These are phyloP conservation scores for Acronicta psi DNA, from an alignment of 2,888 invertebrate species.

Conservation along the genomic window DNA sequence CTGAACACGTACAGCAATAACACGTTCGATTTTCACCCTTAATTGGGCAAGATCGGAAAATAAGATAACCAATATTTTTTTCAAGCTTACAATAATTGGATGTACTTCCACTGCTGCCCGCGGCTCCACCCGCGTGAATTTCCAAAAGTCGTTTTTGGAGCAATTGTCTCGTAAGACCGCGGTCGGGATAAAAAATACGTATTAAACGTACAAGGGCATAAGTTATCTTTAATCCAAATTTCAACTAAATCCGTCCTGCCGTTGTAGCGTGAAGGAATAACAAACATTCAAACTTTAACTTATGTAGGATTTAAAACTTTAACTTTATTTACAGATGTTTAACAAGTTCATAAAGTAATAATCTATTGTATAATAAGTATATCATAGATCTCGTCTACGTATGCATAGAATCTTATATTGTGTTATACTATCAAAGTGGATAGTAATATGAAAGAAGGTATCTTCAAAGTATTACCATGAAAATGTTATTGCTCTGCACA, in stretches of 20 bases:
- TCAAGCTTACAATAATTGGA: background rate
- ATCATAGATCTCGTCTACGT: conserved; percentile 49
- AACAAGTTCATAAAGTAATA: conserved; percentile 4
- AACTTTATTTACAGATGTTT: too few relatives aligned
- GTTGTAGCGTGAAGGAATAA: too few relatives aligned
- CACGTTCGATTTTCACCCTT: background rate
- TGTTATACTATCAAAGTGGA: conserved; percentile 56
- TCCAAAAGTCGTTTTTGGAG: too few relatives aligned
- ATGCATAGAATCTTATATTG: conserved; percentile 62
- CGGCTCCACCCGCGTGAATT: too few relatives aligned
- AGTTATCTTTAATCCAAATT: too few relatives aligned
- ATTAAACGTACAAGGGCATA: too few relatives aligned
- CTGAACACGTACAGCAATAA: conserved; percentile 10
- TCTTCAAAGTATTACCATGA: conserved; percentile 74
- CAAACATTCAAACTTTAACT: too few relatives aligned
- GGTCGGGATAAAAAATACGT: too few relatives aligned
- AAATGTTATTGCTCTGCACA: conserved; percentile 75
- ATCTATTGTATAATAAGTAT: conserved; percentile 32
- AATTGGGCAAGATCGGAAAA: background rate
- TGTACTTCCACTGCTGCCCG: too few relatives aligned
- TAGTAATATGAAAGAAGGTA: conserved; percentile 68
- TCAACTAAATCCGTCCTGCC: too few relatives aligned
- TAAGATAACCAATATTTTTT: background rate
- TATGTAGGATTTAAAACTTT: too few relatives aligned
- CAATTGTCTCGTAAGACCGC: too few relatives aligned